Conservation (phyloP, 2,797 vertebrate species). For the Coranthus polyacanthus region DNA sequence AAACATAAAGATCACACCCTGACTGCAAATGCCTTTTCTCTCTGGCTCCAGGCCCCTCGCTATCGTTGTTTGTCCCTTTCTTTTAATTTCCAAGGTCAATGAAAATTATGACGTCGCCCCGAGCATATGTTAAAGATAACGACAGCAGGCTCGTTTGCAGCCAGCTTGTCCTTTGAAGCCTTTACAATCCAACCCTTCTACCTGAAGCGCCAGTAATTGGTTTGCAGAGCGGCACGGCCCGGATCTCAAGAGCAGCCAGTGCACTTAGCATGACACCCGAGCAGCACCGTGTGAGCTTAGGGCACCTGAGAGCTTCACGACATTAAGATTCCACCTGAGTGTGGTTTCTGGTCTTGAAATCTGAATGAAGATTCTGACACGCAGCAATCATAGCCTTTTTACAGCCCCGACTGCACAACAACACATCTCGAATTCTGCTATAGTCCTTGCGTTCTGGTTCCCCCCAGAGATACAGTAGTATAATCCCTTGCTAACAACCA, state of each 20-base stretch:
- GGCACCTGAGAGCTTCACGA: conserved; percentile 44
- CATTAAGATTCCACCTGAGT: conserved; percentile 69
- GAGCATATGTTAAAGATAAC: conserved; percentile 35
- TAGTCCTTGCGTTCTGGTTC: neutral
- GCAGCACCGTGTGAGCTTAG: conserved; percentile 28
- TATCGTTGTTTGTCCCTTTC: conserved; percentile 16
- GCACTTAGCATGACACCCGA: conserved; percentile 58
- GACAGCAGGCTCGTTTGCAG: conserved; percentile 51
- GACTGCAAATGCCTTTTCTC: neutral
- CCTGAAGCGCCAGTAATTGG: conserved; percentile 60
- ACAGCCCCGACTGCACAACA: conserved; percentile 10
- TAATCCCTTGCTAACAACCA: conserved; percentile 46
- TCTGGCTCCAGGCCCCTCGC: neutral
- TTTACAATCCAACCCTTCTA: conserved; percentile 57
- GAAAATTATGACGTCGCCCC: conserved; percentile 35
- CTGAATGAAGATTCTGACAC: conserved; percentile 48
- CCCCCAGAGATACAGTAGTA: conserved; percentile 19
- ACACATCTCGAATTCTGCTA: conserved; percentile 39
- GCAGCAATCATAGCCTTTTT: conserved; percentile 43
- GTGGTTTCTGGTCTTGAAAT: conserved; percentile 37
- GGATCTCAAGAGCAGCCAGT: conserved; percentile 47
- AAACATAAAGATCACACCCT: neutral
- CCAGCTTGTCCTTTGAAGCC: conserved; percentile 53
- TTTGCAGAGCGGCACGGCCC: conserved; percentile 56
- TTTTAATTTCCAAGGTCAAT: conserved; percentile 48